phyloP scores from a whole-genome alignment of 2,888 invertebrate genomes.

The Smittia aterrima region DNA sequence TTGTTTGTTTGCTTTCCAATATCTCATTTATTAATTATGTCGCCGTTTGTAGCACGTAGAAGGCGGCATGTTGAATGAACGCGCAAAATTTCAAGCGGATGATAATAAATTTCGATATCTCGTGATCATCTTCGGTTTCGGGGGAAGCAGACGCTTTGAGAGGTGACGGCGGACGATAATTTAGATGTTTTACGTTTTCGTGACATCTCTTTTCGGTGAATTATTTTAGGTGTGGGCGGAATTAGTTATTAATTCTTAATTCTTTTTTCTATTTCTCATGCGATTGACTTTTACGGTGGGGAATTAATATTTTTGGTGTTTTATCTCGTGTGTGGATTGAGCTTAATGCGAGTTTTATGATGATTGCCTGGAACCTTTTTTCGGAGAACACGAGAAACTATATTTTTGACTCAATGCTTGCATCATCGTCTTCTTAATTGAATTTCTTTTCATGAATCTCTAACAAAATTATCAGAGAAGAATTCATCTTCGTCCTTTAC shows the following conservation, averaged over 20 bases:
- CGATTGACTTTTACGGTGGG: background rate
- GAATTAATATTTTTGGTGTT: background rate
- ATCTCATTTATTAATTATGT: constrained; percentile 30
- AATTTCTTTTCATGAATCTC: no score
- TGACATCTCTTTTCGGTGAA: constrained; percentile 15
- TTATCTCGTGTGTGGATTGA: no score
- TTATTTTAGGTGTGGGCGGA: background rate
- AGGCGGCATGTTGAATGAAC: constrained; percentile 15
- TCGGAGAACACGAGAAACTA: no score
- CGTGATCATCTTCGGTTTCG: background rate
- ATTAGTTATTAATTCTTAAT: constrained; percentile 17
- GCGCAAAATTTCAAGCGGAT: background rate
- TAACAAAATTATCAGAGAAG: background rate
- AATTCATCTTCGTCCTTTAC: background rate
- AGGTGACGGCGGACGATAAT: constrained; percentile 2
- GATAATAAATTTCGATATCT: background rate
- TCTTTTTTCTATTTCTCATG: background rate
- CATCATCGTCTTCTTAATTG: no score
- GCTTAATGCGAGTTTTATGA: no score
- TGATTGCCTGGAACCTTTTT: no score
- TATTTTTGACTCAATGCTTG: no score
- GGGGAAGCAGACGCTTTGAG: background rate
- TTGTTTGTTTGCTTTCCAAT: background rate
- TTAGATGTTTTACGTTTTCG: constrained; percentile 21
- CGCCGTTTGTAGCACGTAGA: background rate